Conservation (phyloP, 2,797 vertebrate species). For the Emydoidea blandingii region DNA sequence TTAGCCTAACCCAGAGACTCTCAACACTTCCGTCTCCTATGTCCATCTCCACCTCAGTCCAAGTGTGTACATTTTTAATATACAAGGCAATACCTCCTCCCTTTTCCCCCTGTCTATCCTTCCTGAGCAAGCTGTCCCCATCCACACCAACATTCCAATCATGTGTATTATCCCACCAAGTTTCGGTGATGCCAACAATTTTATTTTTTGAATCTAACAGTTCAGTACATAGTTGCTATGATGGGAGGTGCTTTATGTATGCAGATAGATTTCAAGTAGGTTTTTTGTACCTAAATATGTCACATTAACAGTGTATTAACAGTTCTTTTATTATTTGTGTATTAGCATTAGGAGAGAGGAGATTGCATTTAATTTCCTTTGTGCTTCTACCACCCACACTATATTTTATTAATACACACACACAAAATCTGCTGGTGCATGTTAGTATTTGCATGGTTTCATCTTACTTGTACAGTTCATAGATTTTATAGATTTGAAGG, state of each 20-base stretch:
- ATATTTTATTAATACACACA: not conserved
- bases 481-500: conserved; percentile 21
- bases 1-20: too few relatives aligned
- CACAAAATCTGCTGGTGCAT: not conserved
- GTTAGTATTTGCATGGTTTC: not conserved
- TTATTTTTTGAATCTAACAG: not conserved
- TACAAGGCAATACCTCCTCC: too few relatives aligned
- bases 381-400: not conserved
- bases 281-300: not conserved
- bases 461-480: not conserved
- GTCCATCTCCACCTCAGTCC: too few relatives aligned
- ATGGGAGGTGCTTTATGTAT: not conserved
- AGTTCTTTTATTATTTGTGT: not conserved
- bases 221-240: not conserved
- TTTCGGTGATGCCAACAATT: not conserved
- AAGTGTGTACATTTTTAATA: too few relatives aligned
- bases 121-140: too few relatives aligned
- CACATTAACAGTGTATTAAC: not conserved
- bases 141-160: too few relatives aligned
- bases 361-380: not conserved
- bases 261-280: not conserved
- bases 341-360: not conserved
- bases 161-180: too few relatives aligned
- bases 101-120: too few relatives aligned
- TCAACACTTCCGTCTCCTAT: too few relatives aligned